phyloP scores from a whole-genome alignment of 2,888 invertebrate genomes.

The Anticlea derivata region DNA sequence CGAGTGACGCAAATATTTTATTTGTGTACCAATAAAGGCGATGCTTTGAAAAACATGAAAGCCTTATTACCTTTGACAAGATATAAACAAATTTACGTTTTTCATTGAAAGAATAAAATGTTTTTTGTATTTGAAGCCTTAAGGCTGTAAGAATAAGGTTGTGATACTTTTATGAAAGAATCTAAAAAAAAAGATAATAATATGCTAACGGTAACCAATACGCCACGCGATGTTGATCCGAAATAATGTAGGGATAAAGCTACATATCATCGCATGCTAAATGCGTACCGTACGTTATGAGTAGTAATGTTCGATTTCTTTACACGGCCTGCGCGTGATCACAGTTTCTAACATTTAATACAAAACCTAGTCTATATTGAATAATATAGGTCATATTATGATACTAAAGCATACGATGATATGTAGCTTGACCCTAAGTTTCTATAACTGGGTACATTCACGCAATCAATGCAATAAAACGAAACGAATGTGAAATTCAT shows the following conservation, averaged over 20 bases:
- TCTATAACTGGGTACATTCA: constrained; percentile 55
- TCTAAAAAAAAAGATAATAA: constrained; percentile 49
- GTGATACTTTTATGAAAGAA: constrained; percentile 17
- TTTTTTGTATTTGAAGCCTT: constrained; percentile 27
- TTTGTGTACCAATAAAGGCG: constrained; percentile 40
- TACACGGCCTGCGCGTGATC: too few species aligned
- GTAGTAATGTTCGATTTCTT: too few species aligned
- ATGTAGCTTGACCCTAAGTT: constrained; percentile 7
- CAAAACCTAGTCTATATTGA: too few species aligned
- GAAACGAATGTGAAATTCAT: constrained; percentile 31
- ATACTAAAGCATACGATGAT: constrained; percentile 1
- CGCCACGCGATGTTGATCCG: constrained; percentile 62
- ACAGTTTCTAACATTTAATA: too few species aligned
- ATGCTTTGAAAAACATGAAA: constrained; percentile 41
- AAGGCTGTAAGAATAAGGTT: constrained; percentile 27
- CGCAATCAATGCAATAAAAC: constrained; percentile 57
- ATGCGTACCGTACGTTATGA: neutral
- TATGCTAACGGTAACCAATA: constrained; percentile 56
- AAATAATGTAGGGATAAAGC: constrained; percentile 36
- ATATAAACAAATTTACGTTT: constrained; percentile 27
- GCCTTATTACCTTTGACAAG: constrained; percentile 48
- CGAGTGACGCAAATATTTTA: constrained; percentile 34
- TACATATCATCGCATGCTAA: neutral
- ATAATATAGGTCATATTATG: neutral
- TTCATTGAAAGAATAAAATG: constrained; percentile 14